These are phyloP conservation scores for Pipistrellus pygmaeus DNA, from an alignment of 2,797 vertebrate species.

Conservation along the genomic window DNA sequence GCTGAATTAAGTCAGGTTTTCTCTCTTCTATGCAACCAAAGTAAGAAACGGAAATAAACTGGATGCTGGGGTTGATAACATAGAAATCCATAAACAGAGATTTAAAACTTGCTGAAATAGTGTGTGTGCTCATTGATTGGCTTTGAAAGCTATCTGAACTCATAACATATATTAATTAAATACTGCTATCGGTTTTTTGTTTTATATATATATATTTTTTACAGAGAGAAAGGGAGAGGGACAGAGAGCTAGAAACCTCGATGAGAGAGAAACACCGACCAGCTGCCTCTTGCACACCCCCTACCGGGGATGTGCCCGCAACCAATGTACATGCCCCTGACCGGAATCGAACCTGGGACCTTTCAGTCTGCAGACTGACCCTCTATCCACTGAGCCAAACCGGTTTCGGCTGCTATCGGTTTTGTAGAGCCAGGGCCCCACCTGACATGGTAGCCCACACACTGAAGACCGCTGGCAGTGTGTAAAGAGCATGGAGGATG, in stretches of 20 bases:
- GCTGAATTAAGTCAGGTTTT: constrained; percentile 22
- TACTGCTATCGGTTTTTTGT: neutral
- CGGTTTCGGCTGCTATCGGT: neutral
- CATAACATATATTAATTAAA: neutral
- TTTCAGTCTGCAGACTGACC: too few species aligned
- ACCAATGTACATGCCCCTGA: too few species aligned
- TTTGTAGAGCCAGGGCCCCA: neutral
- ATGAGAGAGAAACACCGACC: too few species aligned
- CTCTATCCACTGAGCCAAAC: too few species aligned
- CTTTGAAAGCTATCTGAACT: neutral
- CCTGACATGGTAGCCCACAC: neutral
- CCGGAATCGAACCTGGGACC: too few species aligned
- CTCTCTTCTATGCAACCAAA: constrained; percentile 13
- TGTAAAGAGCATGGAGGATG: neutral
- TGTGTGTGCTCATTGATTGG: neutral
- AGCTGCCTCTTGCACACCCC: too few species aligned
- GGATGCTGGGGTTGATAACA: neutral
- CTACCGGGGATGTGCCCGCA: too few species aligned
- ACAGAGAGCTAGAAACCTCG: too few species aligned
- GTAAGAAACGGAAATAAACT: neutral
- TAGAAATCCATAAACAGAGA: neutral
- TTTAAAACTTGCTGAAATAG: constrained; percentile 14
- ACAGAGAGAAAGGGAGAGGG: too few species aligned
- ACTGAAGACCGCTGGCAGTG: neutral
- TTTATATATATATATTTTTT: too few species aligned